These are phyloP conservation scores for Gallinago paraguaiae DNA, from an alignment of 2,113 vertebrate genomes.

Conservation along the genomic window DNA sequence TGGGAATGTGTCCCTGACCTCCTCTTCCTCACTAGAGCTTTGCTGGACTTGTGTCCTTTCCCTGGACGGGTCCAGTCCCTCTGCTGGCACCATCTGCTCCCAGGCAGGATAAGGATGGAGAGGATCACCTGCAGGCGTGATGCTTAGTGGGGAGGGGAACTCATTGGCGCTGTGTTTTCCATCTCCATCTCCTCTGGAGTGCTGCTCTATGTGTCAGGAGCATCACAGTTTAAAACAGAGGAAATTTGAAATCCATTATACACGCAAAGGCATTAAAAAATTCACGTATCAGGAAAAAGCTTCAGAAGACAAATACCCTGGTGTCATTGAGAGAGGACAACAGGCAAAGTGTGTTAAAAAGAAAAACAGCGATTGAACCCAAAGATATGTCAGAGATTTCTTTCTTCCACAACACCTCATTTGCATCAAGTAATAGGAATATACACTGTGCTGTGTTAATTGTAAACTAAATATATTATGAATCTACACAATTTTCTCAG, in stretches of 20 bases:
- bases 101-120: background rate
- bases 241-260: background rate
- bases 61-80: background rate
- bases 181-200: background rate
- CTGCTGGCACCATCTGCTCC: background rate
- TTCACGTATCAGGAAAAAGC: background rate
- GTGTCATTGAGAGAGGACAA: background rate
- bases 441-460: slow-evolving; percentile 5
- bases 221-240: background rate
- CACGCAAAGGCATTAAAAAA: background rate
- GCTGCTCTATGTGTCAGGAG: background rate
- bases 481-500: background rate
- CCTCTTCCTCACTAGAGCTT: background rate
- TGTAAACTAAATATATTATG: slow-evolving; percentile 28
- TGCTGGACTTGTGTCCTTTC: background rate
- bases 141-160: background rate
- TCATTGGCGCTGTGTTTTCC: rapidly evolving
- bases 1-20: background rate
- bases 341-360: background rate
- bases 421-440: background rate
- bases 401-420: background rate
- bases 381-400: background rate
- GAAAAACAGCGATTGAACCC: background rate
- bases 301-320: background rate
- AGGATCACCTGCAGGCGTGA: background rate